These are phyloP conservation scores for Calosoma granatense DNA, from an alignment of 1,140 invertebrate species.

Conservation along the genomic window DNA sequence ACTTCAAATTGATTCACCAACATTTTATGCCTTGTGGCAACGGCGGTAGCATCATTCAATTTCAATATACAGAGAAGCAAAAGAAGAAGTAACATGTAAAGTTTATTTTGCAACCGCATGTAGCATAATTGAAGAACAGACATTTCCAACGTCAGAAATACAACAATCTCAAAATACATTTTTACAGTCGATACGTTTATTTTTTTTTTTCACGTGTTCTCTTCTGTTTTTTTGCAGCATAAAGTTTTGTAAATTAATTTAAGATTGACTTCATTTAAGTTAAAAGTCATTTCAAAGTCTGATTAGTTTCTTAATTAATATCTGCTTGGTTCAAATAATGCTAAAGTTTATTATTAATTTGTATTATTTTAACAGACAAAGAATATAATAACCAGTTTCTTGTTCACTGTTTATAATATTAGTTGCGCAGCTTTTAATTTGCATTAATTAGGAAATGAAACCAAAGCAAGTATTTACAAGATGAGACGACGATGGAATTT, in stretches of 20 bases:
- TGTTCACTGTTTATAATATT: no score
- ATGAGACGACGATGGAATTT: no score
- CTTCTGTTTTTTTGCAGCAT: neutral
- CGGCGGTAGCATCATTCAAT: neutral
- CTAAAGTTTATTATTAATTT: conserved; percentile 6
- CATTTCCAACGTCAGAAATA: neutral
- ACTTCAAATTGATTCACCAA: neutral
- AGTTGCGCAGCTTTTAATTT: no score
- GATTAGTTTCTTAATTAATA: conserved; percentile 3
- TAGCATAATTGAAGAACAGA: no score
- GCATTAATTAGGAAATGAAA: no score
- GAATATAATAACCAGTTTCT: neutral
- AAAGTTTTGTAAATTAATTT: conserved; percentile 9
- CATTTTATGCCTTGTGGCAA: neutral
- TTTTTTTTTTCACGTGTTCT: neutral
- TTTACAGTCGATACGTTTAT: neutral
- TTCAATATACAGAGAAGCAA: no score
- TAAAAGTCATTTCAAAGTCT: conserved; percentile 4
- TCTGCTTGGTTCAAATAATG: neutral
- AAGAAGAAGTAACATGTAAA: neutral
- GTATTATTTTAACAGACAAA: conserved; percentile 1
- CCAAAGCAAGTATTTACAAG: no score
- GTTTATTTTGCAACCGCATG: neutral
- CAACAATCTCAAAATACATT: neutral
- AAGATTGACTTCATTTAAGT: conserved; percentile 2